A percentile compares a stretch with the other conserved stretches of the same genome.
Evolutionary conservation across 2,797 vertebrate species (phyloP).

Genomic region (Pipistrellus kuhlii): DNA sequence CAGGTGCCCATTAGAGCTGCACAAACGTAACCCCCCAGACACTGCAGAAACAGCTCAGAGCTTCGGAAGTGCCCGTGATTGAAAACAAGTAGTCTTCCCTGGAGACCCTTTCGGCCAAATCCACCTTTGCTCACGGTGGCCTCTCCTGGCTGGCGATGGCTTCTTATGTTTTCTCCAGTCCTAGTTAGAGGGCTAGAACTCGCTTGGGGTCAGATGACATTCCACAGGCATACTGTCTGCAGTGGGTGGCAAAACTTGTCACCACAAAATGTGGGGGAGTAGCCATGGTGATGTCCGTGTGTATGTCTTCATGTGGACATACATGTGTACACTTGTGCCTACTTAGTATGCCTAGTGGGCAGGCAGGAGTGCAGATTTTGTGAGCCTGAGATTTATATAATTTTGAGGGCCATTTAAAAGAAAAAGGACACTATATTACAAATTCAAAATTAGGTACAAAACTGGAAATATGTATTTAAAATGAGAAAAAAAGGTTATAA

Average conservation of each 20-base stretch:
- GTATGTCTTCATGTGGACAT: too few species aligned
- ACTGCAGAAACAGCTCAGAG: conserved; percentile 21
- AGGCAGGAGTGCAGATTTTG: background rate
- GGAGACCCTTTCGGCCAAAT: background rate
- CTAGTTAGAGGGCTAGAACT: background rate
- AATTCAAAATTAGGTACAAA: conserved; percentile 9
- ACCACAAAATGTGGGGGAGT: background rate
- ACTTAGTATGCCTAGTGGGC: background rate
- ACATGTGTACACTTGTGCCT: background rate
- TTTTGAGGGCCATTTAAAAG: background rate
- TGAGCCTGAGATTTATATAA: background rate
- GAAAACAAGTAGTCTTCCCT: conserved; percentile 54
- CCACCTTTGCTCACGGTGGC: background rate
- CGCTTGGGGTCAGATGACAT: background rate
- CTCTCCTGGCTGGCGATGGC: background rate
- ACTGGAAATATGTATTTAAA: background rate
- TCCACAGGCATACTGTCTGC: background rate
- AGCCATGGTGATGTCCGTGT: fast-evolving
- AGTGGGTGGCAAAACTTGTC: background rate
- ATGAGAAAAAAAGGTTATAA: background rate
- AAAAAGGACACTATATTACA: background rate
- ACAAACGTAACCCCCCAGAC: conserved; percentile 15
- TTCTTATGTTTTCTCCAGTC: background rate
- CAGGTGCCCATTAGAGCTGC: background rate
- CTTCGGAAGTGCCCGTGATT: background rate